phyloP scores from a whole-genome alignment of 2,888 invertebrate genomes.

The Dasysyrphus albostriatus region DNA sequence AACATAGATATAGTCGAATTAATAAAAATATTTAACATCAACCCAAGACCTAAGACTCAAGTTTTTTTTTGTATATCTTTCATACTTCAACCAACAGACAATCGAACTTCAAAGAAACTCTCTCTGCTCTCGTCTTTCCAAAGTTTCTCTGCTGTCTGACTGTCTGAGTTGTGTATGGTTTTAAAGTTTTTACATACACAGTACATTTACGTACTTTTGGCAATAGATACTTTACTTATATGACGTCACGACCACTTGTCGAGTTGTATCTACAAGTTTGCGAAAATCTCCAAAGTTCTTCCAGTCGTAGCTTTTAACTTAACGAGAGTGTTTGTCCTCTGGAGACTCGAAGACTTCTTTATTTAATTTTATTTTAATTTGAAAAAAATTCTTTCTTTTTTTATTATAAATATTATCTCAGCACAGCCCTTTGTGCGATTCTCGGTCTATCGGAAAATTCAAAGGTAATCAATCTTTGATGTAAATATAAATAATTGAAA shows the following conservation, averaged over 20 bases:
- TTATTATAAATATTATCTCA: not conserved
- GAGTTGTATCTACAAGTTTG: constrained; percentile 53
- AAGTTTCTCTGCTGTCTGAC: constrained; percentile 13
- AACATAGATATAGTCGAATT: constrained; percentile 41
- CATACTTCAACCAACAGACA: constrained; percentile 52
- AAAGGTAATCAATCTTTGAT: constrained; percentile 40
- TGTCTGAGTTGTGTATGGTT: constrained; percentile 48
- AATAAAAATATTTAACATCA: constrained; percentile 31
- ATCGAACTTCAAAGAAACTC: constrained; percentile 45
- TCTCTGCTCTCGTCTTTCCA: not conserved
- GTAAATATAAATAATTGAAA: not conserved
- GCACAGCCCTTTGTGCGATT: constrained; percentile 20
- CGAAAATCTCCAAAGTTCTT: constrained; percentile 62
- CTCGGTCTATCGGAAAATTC: constrained; percentile 5
- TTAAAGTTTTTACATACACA: not conserved
- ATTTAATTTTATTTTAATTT: constrained; percentile 40
- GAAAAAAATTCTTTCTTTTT: constrained; percentile 12
- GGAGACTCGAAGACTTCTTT: constrained; percentile 39
- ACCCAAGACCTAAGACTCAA: constrained; percentile 30
- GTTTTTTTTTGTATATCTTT: constrained; percentile 16
- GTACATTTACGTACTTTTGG: constrained; percentile 20
- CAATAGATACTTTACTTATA: constrained; percentile 7
- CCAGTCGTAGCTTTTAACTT: constrained; percentile 70
- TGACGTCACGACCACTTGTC: constrained; percentile 74
- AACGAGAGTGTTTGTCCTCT: constrained; percentile 54